Base-by-base conservation (phyloP, 2,113 vertebrate genomes). In the Antechinus stuartii region DNA sequence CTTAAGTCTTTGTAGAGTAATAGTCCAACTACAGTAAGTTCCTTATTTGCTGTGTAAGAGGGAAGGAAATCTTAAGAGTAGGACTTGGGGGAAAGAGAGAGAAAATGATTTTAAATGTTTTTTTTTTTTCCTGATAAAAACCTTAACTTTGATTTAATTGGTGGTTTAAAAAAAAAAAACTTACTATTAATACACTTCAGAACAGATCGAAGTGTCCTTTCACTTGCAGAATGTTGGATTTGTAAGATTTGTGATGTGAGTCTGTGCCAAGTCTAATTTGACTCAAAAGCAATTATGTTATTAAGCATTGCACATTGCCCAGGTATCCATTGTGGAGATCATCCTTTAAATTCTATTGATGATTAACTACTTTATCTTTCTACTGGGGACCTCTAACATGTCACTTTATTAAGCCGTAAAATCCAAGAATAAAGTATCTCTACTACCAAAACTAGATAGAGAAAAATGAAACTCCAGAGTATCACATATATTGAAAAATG, bases 291-390 rank as follows among this genome's bases (percentile, higher is more conserved):
- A 98, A 4, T 97, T 97, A 96, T 76, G 90, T 90, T 93, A 76
- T 96, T 97, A 94, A 95, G 93, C 76, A 90, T 54, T 94, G 68
- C 94, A 94, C 90, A 61, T 96, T 97, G 94, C 93, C 91, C 90
- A 90, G 91, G 0, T 97, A 57, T 93, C 96, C 96, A 68, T 0
- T 96, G 95, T 96, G 50, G 54, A 97, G 91, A 97, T 96, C 97
- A 96, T 97, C 94, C 96, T 98, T 97, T 97, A 98, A 97, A 90
- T 97, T 94, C 91, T 98, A 96, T 91, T 97, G 95, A 95, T 98
- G 98, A 98, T 98, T 98, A 98, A 93, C 97, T 98, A 91, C 96
- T 98, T 98, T 97, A 97, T 98, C 94, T 96, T 98, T 97, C 96
- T 98, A 92, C 94, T 96, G 97, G 93, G 94, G 94, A 96, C 68